These are phyloP conservation scores for Hedya salicella DNA, from an alignment of 2,888 invertebrate genomes.

Conservation along the genomic window DNA sequence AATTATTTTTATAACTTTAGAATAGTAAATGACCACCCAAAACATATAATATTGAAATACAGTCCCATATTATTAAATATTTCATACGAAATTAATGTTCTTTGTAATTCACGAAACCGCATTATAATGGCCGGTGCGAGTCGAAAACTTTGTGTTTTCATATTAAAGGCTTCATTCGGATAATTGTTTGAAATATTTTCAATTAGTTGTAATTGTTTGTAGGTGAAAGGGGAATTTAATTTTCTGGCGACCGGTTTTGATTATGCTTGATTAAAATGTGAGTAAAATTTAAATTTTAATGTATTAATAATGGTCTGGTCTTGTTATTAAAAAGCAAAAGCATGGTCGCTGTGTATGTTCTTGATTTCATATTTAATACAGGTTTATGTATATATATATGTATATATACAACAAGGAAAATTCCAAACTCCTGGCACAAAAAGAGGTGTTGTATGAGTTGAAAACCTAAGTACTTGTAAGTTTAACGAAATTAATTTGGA, in stretches of 20 bases:
- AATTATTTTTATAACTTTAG: too few species aligned
- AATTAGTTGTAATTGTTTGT: conserved; percentile 48
- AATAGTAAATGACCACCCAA: not conserved
- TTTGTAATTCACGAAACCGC: conserved; percentile 46
- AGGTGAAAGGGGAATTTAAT: conserved; percentile 24
- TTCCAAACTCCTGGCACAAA: too few species aligned
- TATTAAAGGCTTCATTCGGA: conserved; percentile 54
- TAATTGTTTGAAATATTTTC: conserved; percentile 67
- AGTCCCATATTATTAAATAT: conserved; percentile 51
- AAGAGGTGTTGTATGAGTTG: too few species aligned
- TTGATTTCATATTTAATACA: too few species aligned
- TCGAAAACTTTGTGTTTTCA: conserved; percentile 41
- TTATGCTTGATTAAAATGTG: conserved; percentile 20
- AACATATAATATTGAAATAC: not conserved
- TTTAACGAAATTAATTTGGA: too few species aligned
- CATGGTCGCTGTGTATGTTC: too few species aligned
- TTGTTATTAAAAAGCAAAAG: not conserved
- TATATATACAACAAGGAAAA: too few species aligned
- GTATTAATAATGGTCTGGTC: not conserved
- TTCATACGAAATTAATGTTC: conserved; percentile 53
- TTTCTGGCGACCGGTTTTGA: conserved; percentile 6
- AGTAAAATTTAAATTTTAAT: not conserved
- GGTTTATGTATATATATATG: too few species aligned
- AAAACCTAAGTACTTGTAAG: too few species aligned
- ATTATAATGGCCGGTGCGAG: conserved; percentile 47